Base-by-base conservation (phyloP, 2,888 invertebrate genomes). In the Drosophila mimica region DNA sequence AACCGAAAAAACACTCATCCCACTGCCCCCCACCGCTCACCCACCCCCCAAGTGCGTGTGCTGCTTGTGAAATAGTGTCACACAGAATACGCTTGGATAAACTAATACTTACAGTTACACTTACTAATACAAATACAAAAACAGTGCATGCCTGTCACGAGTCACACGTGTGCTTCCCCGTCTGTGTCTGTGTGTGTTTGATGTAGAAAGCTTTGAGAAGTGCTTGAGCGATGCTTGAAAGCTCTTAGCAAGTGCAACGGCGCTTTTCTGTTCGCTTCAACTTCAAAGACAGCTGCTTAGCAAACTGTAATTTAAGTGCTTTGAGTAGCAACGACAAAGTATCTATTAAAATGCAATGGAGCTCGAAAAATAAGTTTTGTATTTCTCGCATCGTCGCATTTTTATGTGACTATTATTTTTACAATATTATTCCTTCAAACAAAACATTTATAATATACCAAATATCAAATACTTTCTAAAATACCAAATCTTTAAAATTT, bases 31-130 rank as follows among this genome's bases (percentile, higher is more conserved):
- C 8, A 33, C 25, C 25, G 25, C 25, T 25, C 2, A 4, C n/a
- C 28, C n/a, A 25, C 20, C 15, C n/a, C 51, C 15, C 73, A 76
- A 85, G 77, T 88, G 90, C 85, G 88, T 89, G 90, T 59, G 70
- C 31, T 83, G 86, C 61, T 71, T 74, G 38, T 62, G 67, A 73
- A 77, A 74, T 77, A 64, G 57, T 70, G 61, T 36, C 63, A 54
- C 48, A 63, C 31, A 54, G 51, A n/a, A 52, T 8, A 36, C 52
- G 48, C 34, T 46, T 36, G 58, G 25, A 63, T 36, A 70, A 46
- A 25, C 46, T 25, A 46, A 25, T 28, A 51, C 33, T 17, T 40
- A 61, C 33, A 33, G 28, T n/a, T 57, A 60, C 52, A 28, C 49
- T 60, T 49, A 28, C 15, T 48, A 34, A 52, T 60, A 38, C 31